Evolutionary conservation across 2,888 invertebrate species (phyloP).

Genomic region (Operophtera brumata): DNA sequence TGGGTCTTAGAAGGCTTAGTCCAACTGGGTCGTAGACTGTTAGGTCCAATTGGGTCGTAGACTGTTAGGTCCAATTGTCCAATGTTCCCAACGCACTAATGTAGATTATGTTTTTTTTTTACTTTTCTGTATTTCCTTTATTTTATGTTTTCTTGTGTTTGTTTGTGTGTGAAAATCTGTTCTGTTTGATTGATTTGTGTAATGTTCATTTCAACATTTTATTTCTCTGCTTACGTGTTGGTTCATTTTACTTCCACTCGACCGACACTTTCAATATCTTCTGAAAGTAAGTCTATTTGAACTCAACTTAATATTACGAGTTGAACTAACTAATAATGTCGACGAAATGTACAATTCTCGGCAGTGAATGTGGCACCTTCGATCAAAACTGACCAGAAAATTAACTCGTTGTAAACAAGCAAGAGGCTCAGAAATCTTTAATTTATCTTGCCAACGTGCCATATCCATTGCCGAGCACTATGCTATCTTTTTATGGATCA

Average conservation of each 20-base stretch:
- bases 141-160: constrained; percentile 1
- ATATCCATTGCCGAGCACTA: not conserved
- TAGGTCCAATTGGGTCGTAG: too few species aligned
- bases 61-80: too few species aligned
- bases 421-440: too few species aligned
- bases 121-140: not conserved
- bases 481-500: not conserved
- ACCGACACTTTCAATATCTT: not conserved
- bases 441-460: not conserved
- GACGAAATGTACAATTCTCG: too few species aligned
- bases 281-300: not conserved
- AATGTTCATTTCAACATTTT: not conserved
- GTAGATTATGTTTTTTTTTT: not conserved
- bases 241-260: not conserved
- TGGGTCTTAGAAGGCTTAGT: too few species aligned
- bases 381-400: too few species aligned
- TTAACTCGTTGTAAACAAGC: too few species aligned
- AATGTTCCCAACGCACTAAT: too few species aligned
- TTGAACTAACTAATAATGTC: too few species aligned
- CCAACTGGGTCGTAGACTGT: too few species aligned
- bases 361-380: too few species aligned
- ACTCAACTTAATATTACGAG: not conserved
- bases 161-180: not conserved
- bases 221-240: constrained; percentile 9
- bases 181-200: constrained; percentile 6